These are phyloP conservation scores for Suncus etruscus DNA, from an alignment of 2,113 vertebrate species.

Conservation along the genomic window DNA sequence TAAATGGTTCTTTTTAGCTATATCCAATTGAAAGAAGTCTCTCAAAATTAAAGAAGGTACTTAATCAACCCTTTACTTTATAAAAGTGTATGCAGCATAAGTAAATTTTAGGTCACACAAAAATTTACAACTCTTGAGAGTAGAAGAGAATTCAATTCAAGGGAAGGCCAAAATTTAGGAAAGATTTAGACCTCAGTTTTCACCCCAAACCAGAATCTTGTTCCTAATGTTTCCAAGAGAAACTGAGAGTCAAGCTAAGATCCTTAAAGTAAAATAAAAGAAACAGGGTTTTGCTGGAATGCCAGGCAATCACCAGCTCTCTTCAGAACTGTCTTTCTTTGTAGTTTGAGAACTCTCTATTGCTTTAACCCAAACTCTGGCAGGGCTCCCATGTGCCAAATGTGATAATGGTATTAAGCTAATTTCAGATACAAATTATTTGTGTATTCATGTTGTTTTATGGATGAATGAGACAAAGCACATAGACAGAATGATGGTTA, in stretches of 20 bases:
- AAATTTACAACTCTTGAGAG: background rate
- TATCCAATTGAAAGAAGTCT: background rate
- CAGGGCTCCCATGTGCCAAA: slow-evolving; percentile 36
- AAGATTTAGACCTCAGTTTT: background rate
- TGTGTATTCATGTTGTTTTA: background rate
- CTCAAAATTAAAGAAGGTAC: background rate
- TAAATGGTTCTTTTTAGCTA: background rate
- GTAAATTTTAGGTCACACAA: background rate
- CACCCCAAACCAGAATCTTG: background rate
- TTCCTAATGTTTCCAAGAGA: background rate
- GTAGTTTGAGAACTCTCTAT: slow-evolving; percentile 52
- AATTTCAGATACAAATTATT: slow-evolving; percentile 55
- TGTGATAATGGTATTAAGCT: slow-evolving; percentile 56
- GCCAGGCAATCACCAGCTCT: background rate
- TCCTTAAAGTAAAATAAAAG: slow-evolving; percentile 27
- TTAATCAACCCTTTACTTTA: background rate
- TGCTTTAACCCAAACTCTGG: slow-evolving; percentile 33
- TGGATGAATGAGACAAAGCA: slow-evolving; percentile 7
- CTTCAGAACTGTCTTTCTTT: slow-evolving; percentile 43
- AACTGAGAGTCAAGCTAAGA: background rate
- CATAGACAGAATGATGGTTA: too few relatives aligned
- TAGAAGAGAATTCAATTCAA: background rate
- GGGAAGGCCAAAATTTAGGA: background rate
- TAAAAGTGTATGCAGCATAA: background rate
- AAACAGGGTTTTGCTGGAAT: background rate